Evolutionary conservation across 2,888 invertebrate genomes (phyloP).

Genomic region (Polydrusus cervinus): DNA sequence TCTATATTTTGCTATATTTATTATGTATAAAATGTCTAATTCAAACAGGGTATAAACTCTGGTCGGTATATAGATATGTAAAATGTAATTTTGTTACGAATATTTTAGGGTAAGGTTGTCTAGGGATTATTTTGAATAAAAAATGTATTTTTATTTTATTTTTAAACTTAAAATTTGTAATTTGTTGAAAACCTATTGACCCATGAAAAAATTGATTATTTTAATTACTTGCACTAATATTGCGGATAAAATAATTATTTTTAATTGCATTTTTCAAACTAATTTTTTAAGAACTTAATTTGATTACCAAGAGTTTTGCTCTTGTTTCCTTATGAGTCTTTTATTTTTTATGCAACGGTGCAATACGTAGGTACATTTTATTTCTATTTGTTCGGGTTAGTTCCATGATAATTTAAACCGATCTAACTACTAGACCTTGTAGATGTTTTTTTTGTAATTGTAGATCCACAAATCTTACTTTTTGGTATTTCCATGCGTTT

Average conservation of each 20-base stretch:
- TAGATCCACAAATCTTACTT: no score
- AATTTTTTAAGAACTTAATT: neutral
- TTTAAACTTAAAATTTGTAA: neutral
- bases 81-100: no score
- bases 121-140: no score
- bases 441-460: neutral
- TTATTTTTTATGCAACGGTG: neutral
- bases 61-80: no score
- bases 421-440: no score
- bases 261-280: conserved; percentile 37
- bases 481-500: no score
- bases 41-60: no score
- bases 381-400: neutral
- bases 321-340: neutral
- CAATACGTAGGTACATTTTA: neutral
- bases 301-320: neutral
- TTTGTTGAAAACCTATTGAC: neutral
- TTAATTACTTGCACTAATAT: conserved; percentile 30
- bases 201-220: conserved; percentile 1
- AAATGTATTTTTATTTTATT: neutral
- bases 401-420: neutral
- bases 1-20: no score
- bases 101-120: no score
- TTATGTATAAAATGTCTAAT: no score
- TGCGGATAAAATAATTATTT: conserved; percentile 41